Base-by-base conservation (phyloP, 64 coral and sea anemone genomes). In the Hydrozoanthus tunicans region DNA sequence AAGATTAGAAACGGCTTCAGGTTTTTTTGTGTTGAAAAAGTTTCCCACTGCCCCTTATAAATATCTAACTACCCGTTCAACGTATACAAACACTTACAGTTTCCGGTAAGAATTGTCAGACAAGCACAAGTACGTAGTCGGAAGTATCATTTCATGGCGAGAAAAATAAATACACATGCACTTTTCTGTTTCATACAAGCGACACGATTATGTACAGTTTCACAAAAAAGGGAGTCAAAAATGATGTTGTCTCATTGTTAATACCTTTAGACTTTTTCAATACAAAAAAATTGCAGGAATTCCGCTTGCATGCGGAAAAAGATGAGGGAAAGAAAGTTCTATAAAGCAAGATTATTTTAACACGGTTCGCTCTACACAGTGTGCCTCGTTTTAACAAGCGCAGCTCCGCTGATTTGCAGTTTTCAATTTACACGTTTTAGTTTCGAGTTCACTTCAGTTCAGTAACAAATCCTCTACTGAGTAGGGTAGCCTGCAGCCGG, bases 401-500 rank as follows among this genome's bases (percentile, higher is more conserved):
- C 56, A 77, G 65, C 74, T 64, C 68, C 64, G 43, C 64, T 89
- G 56, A 89, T 71, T 86, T 58, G 23, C 27, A 73, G 3, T 84
- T 78, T 25, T 77, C 17, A 91, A 72, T 82, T 51, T 88, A 88
- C 68, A 88, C 69, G 20, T 88, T 51, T 91, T 64, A 32, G 63
- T 51, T 52, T 58, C 85, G 15, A 77, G 43, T 92, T 62, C 11
- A 77, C 79, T 79, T 2, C 5, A 77, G 77, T 79, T 51, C 43
- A 79, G 43, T 7, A 23, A 11, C 11, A 79, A 14, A 81, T 57
- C 32, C 61, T 77, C 82, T 92, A 97, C 90, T 97, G 95, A 57
- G 95, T 84, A 52, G 85, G 95, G 61, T 97, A 97, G 78, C 95
- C 95, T 73, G 95, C 95, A 97, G 95, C 95, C 95, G 93, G 95